Evolutionary conservation across 2,888 invertebrate species (phyloP), one percentile per base, ranked within the genome.

Genomic region (Torymus aiolomorphi): DNA sequence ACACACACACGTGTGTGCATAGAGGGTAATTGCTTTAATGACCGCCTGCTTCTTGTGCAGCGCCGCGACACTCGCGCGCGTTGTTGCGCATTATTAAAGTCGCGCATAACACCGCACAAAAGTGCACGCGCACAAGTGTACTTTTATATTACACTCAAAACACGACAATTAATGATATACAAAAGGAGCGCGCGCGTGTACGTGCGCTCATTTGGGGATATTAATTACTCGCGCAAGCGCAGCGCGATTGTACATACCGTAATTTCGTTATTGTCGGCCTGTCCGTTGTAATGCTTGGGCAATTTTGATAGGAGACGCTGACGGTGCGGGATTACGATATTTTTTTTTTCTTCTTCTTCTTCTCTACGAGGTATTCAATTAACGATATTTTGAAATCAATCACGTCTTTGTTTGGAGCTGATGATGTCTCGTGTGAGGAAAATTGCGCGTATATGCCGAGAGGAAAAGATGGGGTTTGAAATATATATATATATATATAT

Each of bases 21-120:
- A 62, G 24, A 69, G 8, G 51, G 56, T 70, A 70, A 79, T 79
- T 79, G 65, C 78, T 63, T 79, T 79, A 79, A 79, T 79, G 79
- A 79, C 63, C 59, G 77, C 69, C 20, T 70, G 31, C 31, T 75
- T 70, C 74, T 79, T 59, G 61, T 18, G 16, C 57, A n/a, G 61
- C 18, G 49, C 62, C 31, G 16, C 72, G 72, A 77, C 77, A 77
- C 63, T 69, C 56, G 24, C 24, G 24, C 24, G 16, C 16, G 16
- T 16, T 57, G 14, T 10, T 72, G 61, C 59, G 61, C 51, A 54
- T 54, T 24, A 12, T 52, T 18, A 59, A 56, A 49, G 16, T 18
- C n/a, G 54, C 56, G 24, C 20, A 20, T 2, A 20, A 1, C 20
- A 20, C 20, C 20, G 20, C 20, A 20, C 20, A 20, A 20, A 20